Percentiles rank a stretch among this genome's conserved stretches.
phyloP scores from a whole-genome alignment of 2,113 vertebrate genomes.

The Cyprinodon variegatus region DNA sequence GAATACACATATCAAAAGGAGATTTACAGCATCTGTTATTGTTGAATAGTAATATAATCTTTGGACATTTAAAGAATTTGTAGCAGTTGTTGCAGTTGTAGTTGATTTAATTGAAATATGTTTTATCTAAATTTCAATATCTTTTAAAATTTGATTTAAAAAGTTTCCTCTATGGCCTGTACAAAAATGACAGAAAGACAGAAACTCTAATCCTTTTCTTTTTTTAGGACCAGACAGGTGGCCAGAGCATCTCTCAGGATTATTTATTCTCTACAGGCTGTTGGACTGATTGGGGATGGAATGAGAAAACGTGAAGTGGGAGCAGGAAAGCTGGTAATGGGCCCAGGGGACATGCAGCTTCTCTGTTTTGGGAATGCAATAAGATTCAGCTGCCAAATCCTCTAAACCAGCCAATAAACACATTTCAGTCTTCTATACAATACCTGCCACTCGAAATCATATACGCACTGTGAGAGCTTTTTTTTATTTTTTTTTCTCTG shows the following conservation, averaged over 20 bases:
- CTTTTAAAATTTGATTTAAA: not conserved
- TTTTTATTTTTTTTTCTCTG: slow-evolving; percentile 31
- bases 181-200: not conserved
- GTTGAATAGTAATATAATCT: not conserved
- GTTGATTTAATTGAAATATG: not conserved
- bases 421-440: slow-evolving; percentile 2
- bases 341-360: slow-evolving; percentile 6
- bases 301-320: slow-evolving; percentile 26
- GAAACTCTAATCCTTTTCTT: not conserved
- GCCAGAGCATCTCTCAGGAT: slow-evolving; percentile 14
- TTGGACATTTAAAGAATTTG: not conserved
- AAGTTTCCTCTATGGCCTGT: not conserved
- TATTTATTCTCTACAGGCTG: slow-evolving; percentile 15
- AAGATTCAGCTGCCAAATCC: slow-evolving; percentile 8
- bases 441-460: slow-evolving; percentile 8
- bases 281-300: slow-evolving; percentile 24
- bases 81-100: too few species aligned
- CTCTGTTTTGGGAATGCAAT: slow-evolving; percentile 12
- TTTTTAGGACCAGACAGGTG: slow-evolving; percentile 18
- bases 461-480: not conserved
- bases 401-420: not conserved
- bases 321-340: slow-evolving; percentile 15
- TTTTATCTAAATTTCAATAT: not conserved
- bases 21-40: not conserved
- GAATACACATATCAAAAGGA: not conserved